phyloP scores from a whole-genome alignment of 2,888 invertebrate genomes.

The Eristalis intricaria region DNA sequence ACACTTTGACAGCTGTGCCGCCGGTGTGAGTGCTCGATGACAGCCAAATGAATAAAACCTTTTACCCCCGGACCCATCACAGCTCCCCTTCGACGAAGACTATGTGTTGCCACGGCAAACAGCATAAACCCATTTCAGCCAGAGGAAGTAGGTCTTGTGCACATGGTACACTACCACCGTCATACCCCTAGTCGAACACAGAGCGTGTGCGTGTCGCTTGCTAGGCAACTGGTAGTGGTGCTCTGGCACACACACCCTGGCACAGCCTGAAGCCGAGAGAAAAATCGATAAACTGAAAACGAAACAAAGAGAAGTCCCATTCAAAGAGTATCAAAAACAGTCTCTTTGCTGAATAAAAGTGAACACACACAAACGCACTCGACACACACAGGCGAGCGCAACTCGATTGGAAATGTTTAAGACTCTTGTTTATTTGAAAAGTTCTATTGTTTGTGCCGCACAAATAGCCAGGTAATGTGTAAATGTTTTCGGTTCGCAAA shows the following conservation, averaged over 20 bases:
- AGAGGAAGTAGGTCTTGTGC: constrained; percentile 40
- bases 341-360: background rate
- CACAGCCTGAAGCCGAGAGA: background rate
- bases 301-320: constrained; percentile 41
- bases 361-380: background rate
- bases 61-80: constrained; percentile 23
- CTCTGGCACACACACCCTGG: background rate
- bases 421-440: constrained; percentile 52
- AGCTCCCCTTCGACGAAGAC: background rate
- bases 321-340: background rate
- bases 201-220: background rate
- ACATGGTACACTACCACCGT: constrained; percentile 37
- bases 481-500: constrained; percentile 48
- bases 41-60: constrained; percentile 47
- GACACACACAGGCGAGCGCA: too few relatives aligned
- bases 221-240: constrained; percentile 25
- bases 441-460: constrained; percentile 45
- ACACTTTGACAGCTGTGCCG: constrained; percentile 41
- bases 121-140: constrained; percentile 1
- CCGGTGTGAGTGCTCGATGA: constrained; percentile 39
- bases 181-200: background rate
- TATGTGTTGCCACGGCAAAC: background rate
- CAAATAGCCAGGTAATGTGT: constrained; percentile 32
- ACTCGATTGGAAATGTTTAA: constrained; percentile 23
- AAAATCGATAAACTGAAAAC: constrained; percentile 56